A percentile compares a stretch with the other conserved stretches of the same genome.
Conservation (phyloP, 1,140 invertebrate genomes). For the Geopemphigus sp. region DNA sequence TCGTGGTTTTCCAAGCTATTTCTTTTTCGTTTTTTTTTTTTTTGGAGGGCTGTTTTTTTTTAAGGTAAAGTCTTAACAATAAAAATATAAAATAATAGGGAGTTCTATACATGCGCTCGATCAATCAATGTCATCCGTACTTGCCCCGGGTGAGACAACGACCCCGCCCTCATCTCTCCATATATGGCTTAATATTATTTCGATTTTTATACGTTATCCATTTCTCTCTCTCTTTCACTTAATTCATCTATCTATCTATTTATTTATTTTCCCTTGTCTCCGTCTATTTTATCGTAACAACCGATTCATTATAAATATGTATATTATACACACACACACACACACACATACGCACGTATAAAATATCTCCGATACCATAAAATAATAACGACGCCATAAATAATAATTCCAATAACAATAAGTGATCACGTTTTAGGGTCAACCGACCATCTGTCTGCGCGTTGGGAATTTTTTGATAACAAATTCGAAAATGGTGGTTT, state of each 20-base stretch:
- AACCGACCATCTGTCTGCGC: neutral
- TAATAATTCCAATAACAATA: conserved; percentile 2
- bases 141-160: neutral
- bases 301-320: too few species aligned
- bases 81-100: conserved; percentile 1
- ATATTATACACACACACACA: too few species aligned
- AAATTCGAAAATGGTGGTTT: too few species aligned
- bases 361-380: neutral
- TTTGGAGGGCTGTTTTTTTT: too few species aligned
- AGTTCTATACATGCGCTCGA: conserved; percentile 1
- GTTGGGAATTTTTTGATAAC: too few species aligned
- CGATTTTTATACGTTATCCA: neutral
- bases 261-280: neutral
- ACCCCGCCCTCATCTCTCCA: neutral
- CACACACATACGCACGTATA: neutral
- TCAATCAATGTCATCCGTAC: conserved; percentile 17
- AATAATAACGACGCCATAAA: neutral
- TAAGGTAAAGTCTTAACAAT: conserved; percentile 7
- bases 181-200: conserved; percentile 13
- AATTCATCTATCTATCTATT: too few species aligned
- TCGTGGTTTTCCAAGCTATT: neutral
- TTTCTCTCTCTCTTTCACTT: neutral
- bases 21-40: neutral
- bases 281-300: neutral
- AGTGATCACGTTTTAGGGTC: neutral